Evolutionary conservation across 2,113 vertebrate species (phyloP).

Genomic region (Bufo gargarizans): DNA sequence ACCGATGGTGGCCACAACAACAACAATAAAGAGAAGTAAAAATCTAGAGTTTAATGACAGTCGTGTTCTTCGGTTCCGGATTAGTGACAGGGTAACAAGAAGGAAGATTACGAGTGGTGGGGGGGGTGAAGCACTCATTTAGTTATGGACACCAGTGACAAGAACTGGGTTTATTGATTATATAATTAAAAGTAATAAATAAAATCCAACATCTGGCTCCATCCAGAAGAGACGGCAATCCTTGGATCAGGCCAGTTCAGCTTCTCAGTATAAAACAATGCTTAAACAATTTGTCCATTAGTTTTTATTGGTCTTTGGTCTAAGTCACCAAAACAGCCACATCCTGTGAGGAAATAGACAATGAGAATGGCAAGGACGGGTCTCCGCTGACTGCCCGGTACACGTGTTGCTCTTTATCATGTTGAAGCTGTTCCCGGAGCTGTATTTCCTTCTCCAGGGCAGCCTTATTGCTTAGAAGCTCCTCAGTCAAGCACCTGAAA

Average conservation of each 20-base stretch:
- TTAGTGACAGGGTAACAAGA: not conserved
- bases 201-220: not conserved
- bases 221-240: not conserved
- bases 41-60: not conserved
- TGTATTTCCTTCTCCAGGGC: slow-evolving; percentile 80
- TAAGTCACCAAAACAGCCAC: slow-evolving; percentile 68
- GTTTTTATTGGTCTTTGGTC: not conserved
- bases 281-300: not conserved
- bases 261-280: not conserved
- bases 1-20: not conserved
- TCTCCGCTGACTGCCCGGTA: slow-evolving; percentile 78
- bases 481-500: slow-evolving; percentile 82
- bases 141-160: not conserved
- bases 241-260: not conserved
- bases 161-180: not conserved
- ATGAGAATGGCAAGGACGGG: slow-evolving; percentile 70
- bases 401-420: slow-evolving; percentile 89
- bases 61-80: not conserved
- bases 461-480: slow-evolving; percentile 77
- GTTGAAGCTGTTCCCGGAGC: slow-evolving; percentile 72
- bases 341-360: slow-evolving; percentile 62
- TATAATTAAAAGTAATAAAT: slow-evolving; percentile 35
- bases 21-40: not conserved
- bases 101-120: not conserved
- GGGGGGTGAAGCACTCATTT: not conserved